A percentile compares a stretch with the other conserved stretches of the same genome.
phyloP scores from a whole-genome alignment of 2,888 invertebrate species.

The Pheosia gnoma region DNA sequence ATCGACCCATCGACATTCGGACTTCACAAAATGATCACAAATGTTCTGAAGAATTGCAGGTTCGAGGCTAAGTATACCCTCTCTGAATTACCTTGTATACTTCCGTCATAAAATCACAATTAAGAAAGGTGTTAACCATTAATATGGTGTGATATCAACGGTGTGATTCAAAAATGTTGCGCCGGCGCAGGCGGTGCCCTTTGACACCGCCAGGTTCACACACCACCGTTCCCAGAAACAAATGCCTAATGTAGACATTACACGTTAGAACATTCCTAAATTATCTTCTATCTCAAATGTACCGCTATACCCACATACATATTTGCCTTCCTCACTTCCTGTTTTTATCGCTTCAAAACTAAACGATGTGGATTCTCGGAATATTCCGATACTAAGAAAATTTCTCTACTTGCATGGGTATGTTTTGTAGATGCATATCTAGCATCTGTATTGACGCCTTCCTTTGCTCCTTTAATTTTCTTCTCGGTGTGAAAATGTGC shows the following conservation, averaged over 20 bases:
- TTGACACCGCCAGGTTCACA: constrained; percentile 51
- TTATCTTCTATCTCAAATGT: constrained; percentile 20
- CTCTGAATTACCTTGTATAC: no score
- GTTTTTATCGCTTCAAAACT: constrained; percentile 5
- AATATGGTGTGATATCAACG: constrained; percentile 19
- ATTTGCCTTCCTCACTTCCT: constrained; percentile 15
- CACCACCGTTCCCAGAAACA: constrained; percentile 39
- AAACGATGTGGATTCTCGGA: constrained; percentile 11
- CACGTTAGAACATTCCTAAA: constrained; percentile 22
- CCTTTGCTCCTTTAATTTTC: constrained; percentile 1
- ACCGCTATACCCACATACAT: constrained; percentile 11
- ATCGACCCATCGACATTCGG: no score
- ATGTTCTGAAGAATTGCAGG: no score
- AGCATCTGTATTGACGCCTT: background rate
- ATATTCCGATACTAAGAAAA: background rate
- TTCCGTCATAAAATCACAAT: no score
- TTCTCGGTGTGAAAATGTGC: background rate
- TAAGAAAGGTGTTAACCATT: background rate
- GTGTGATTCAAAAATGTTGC: constrained; percentile 33
- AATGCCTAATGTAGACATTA: constrained; percentile 17
- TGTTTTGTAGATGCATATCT: constrained; percentile 1
- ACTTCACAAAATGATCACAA: no score
- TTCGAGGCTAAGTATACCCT: no score
- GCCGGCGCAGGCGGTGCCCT: constrained; percentile 41
- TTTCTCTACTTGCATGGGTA: background rate